Percentiles rank a stretch among this genome's conserved stretches.
phyloP scores from a whole-genome alignment of 2,888 invertebrate genomes.

The Nomada fabriciana region DNA sequence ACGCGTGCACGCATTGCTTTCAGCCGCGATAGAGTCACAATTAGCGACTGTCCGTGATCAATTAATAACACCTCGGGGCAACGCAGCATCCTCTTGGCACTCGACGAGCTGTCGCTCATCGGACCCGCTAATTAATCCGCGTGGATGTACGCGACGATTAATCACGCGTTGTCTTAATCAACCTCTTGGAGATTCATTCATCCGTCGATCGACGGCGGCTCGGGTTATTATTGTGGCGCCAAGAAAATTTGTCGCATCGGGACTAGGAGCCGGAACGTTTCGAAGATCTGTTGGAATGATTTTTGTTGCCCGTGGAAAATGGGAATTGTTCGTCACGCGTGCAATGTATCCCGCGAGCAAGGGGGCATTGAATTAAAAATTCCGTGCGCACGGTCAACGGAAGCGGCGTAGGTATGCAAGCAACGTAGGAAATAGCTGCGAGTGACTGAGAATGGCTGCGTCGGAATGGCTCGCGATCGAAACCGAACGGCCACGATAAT shows the following conservation, averaged over 20 bases:
- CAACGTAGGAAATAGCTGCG: not conserved
- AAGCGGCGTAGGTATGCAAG: not conserved
- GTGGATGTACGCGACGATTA: conserved; percentile 57
- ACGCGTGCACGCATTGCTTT: conserved; percentile 58
- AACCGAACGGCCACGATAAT: conserved; percentile 56
- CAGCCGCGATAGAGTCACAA: conserved; percentile 62
- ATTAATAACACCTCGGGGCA: conserved; percentile 67
- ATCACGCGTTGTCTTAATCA: conserved; percentile 51
- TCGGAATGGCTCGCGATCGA: conserved; percentile 30
- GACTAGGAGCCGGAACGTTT: no score
- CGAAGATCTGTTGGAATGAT: no score
- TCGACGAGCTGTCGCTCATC: conserved; percentile 68
- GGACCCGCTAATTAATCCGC: conserved; percentile 69
- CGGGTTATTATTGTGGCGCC: not conserved
- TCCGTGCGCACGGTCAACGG: no score
- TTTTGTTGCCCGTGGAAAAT: no score
- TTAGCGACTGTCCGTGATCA: conserved; percentile 71
- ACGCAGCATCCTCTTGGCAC: conserved; percentile 60
- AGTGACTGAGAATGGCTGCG: not conserved
- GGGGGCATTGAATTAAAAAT: no score
- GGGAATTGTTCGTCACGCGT: no score
- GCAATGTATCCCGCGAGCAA: no score
- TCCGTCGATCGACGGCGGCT: conserved; percentile 28
- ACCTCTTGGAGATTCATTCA: conserved; percentile 45
- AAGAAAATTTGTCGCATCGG: not conserved